phyloP scores from a whole-genome alignment of 2,888 invertebrate genomes.

The Dynastes hyllus region DNA sequence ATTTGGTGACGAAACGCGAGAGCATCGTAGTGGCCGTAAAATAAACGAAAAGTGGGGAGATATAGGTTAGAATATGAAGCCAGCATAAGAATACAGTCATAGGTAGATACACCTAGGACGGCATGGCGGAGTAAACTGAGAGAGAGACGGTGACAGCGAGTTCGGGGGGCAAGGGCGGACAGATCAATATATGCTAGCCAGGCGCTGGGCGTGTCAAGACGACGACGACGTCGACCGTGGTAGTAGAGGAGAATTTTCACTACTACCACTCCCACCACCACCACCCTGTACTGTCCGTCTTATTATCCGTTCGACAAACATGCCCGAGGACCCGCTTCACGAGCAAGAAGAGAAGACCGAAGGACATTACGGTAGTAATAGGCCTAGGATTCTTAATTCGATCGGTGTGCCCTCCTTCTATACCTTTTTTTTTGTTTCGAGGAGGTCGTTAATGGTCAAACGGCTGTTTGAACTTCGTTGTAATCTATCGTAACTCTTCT shows the following conservation, averaged over 20 bases:
- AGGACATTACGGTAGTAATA: slow-evolving; percentile 37
- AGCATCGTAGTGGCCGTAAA: neutral
- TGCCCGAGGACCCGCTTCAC: slow-evolving; percentile 27
- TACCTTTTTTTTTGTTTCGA: neutral
- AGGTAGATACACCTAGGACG: slow-evolving; percentile 43
- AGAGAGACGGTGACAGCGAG: too few species aligned
- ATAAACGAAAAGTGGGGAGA: slow-evolving; percentile 11
- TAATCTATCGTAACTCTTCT: neutral
- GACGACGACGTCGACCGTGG: slow-evolving; percentile 26
- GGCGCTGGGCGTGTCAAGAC: slow-evolving; percentile 62
- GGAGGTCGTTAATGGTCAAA: slow-evolving; percentile 6
- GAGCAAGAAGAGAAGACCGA: neutral
- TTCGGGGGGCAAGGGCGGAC: slow-evolving; percentile 56
- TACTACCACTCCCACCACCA: slow-evolving; percentile 44
- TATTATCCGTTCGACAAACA: slow-evolving; percentile 42
- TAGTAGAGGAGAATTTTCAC: slow-evolving; percentile 52
- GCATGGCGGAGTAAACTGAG: neutral
- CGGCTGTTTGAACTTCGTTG: slow-evolving; percentile 8
- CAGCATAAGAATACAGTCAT: slow-evolving; percentile 50
- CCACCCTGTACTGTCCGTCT: slow-evolving; percentile 17
- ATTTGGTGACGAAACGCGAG: slow-evolving; percentile 39
- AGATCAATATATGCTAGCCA: slow-evolving; percentile 64
- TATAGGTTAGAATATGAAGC: slow-evolving; percentile 37
- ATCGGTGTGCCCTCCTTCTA: neutral
- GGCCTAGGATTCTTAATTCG: slow-evolving; percentile 15